Evolutionary conservation across 2,797 vertebrate genomes (phyloP).

Genomic region (Girardinus metallicus): DNA sequence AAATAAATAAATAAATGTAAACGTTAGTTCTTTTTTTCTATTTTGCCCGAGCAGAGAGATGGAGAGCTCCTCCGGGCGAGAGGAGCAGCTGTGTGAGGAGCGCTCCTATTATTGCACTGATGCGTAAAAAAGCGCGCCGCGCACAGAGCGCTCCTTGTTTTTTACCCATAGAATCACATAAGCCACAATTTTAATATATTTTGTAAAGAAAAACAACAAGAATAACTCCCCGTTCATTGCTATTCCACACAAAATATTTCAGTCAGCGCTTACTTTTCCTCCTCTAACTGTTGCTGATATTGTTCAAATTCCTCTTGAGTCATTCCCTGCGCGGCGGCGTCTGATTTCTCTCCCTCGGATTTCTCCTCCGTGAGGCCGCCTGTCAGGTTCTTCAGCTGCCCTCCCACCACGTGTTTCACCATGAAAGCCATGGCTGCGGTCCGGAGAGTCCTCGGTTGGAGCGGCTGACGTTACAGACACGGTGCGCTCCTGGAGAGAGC

Average conservation of each 20-base stretch:
- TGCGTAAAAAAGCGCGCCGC: conserved; percentile 74
- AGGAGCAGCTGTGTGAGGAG: conserved; percentile 73
- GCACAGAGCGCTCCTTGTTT: conserved; percentile 42
- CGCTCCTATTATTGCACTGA: conserved; percentile 61
- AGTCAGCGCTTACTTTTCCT: conserved; percentile 90
- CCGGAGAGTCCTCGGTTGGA: conserved; percentile 29
- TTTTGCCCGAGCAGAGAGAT: conserved; percentile 32
- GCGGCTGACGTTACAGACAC: conserved; percentile 38
- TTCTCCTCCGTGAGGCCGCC: conserved; percentile 94
- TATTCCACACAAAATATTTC: conserved; percentile 28
- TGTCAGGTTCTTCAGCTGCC: conserved; percentile 96
- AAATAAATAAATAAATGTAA: conserved; percentile 12
- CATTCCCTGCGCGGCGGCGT: conserved; percentile 92
- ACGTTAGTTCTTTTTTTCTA: conserved; percentile 10
- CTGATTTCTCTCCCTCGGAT: conserved; percentile 88
- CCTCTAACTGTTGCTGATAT: conserved; percentile 95
- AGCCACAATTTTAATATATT: background rate
- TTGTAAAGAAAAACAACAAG: background rate
- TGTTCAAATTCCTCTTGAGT: conserved; percentile 96
- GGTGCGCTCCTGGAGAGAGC: conserved; percentile 44
- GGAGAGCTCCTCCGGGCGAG: conserved; percentile 62
- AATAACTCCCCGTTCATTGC: conserved; percentile 12
- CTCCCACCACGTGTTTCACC: conserved; percentile 97
- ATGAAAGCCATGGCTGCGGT: conserved; percentile 90
- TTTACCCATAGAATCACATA: conserved; percentile 29